phyloP scores from a whole-genome alignment of 30 jellyfish, hydroid and myxozoan genomes.

The Catostylus mosaicus region DNA sequence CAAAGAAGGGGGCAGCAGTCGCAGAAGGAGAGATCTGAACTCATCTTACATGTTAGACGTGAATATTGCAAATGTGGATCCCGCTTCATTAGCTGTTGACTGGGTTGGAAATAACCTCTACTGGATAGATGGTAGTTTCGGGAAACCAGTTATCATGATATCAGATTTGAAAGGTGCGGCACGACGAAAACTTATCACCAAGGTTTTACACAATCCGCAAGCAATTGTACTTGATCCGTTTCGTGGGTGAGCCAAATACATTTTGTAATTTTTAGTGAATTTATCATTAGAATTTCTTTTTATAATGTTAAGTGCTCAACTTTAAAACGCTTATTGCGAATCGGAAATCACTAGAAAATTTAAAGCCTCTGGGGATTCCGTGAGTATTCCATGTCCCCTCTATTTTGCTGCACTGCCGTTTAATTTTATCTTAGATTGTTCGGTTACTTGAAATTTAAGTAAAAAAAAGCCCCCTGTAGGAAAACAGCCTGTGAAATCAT shows the following conservation, averaged over 20 bases:
- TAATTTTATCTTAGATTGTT: too few species aligned
- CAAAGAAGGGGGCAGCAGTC: background rate
- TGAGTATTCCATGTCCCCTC: too few species aligned
- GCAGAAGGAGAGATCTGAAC: slow-evolving; percentile 36
- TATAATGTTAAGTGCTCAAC: background rate
- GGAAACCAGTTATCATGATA: slow-evolving; percentile 70
- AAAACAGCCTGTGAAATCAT: too few species aligned
- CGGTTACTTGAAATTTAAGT: too few species aligned
- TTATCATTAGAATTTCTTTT: too few species aligned
- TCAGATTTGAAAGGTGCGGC: slow-evolving; percentile 68
- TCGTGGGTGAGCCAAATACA: slow-evolving; percentile 67
- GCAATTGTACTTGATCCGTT: slow-evolving; percentile 72
- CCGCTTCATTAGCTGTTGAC: slow-evolving; percentile 78
- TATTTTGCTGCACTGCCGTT: too few species aligned
- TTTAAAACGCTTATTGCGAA: background rate
- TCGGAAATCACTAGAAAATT: too few species aligned
- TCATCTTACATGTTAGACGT: slow-evolving; percentile 14
- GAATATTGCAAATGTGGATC: slow-evolving; percentile 56
- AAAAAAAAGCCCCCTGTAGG: too few species aligned
- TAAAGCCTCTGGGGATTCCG: too few species aligned
- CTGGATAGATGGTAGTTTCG: slow-evolving; percentile 83
- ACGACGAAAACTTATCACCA: slow-evolving; percentile 24
- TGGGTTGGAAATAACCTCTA: slow-evolving; percentile 90
- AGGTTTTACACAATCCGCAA: slow-evolving; percentile 36
- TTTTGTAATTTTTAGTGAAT: too few species aligned